A percentile compares a stretch with the other conserved stretches of the same genome.
phyloP scores from a whole-genome alignment of 2,888 invertebrate genomes.

The Lasius platythorax region DNA sequence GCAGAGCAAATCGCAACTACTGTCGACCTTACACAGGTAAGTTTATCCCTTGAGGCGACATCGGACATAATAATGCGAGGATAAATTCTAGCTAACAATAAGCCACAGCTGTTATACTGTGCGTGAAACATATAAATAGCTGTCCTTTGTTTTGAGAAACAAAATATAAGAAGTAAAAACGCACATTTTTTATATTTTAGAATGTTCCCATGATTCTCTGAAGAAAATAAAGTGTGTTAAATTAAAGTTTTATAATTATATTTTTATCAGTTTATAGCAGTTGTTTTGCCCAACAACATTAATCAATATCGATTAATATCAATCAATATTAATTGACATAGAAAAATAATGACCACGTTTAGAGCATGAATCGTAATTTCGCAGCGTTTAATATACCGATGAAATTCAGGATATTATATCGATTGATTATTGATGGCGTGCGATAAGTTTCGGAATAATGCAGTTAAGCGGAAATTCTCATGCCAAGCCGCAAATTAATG shows the following conservation, averaged over 20 bases:
- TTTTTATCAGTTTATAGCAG: not conserved
- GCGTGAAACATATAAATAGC: not conserved
- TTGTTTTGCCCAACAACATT: not conserved
- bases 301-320: not conserved
- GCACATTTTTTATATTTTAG: not conserved
- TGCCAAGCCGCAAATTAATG: constrained; percentile 71
- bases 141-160: not conserved
- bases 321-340: not conserved
- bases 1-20: constrained; percentile 87
- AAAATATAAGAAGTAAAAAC: not conserved
- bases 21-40: constrained; percentile 88
- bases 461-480: constrained; percentile 71
- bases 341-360: constrained; percentile 1
- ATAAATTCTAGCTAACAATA: not conserved
- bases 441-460: constrained; percentile 66
- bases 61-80: not conserved
- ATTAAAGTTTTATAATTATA: not conserved
- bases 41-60: constrained; percentile 52
- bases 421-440: constrained; percentile 33
- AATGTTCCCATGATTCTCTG: not conserved
- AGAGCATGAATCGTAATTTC: not conserved
- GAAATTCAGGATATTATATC: constrained; percentile 5
- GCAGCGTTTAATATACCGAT: not conserved
- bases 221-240: not conserved
- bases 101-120: not conserved